Conservation (phyloP, 37 sponge, comb jelly and placozoan species). For the Crambe crambe region DNA sequence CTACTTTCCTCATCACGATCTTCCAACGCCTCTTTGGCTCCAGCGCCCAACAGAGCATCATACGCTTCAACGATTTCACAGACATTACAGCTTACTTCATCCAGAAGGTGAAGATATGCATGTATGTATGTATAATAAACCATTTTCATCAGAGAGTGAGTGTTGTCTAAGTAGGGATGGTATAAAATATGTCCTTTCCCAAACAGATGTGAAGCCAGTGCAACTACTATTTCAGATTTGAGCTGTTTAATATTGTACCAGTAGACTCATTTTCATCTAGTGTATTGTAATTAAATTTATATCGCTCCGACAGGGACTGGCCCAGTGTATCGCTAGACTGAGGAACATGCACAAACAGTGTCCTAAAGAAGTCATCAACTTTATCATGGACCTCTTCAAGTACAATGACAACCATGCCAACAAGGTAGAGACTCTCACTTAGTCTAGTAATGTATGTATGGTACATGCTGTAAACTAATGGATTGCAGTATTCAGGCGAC, state of each 20-base stretch:
- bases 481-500: constrained; percentile 65
- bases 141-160: neutral
- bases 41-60: constrained; percentile 61
- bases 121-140: neutral
- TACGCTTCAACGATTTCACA: constrained; percentile 89
- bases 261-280: too few species aligned
- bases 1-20: constrained; percentile 47
- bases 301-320: constrained; percentile 65
- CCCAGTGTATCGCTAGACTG: constrained; percentile 56
- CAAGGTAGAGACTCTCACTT: constrained; percentile 54
- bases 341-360: constrained; percentile 71
- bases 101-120: constrained; percentile 69
- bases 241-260: too few species aligned
- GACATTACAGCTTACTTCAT: constrained; percentile 83
- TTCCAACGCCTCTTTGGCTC: constrained; percentile 80
- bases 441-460: neutral
- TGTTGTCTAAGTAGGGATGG: neutral
- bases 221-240: too few species aligned
- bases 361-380: constrained; percentile 72
- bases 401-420: constrained; percentile 84
- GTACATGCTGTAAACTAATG: neutral
- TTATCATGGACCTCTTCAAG: constrained; percentile 79
- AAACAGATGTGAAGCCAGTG: too few species aligned
- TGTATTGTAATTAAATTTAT: too few species aligned
- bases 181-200: neutral